A percentile compares a stretch with the other conserved stretches of the same genome.
Evolutionary conservation across 1,140 invertebrate genomes (phyloP).

Genomic region (Eupristina koningsbergeri): DNA sequence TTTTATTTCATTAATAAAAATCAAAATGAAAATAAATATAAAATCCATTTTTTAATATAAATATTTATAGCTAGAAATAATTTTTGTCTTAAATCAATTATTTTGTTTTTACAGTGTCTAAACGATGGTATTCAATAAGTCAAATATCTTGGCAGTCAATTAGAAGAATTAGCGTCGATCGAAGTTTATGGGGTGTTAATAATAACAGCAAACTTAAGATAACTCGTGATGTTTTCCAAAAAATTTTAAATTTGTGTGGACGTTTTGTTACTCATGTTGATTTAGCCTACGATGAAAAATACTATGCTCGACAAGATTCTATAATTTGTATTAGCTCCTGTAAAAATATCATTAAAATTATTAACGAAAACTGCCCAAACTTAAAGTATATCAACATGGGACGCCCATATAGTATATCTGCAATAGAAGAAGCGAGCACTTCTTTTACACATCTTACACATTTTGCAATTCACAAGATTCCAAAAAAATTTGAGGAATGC

Average conservation of each 20-base stretch:
- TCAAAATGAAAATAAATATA: no score
- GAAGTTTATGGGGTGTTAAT: slow-evolving; percentile 4
- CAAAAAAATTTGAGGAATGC: not conserved
- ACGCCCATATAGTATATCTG: not conserved
- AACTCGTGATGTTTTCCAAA: not conserved
- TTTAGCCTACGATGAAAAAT: not conserved
- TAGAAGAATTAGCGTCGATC: not conserved
- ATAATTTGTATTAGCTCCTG: not conserved
- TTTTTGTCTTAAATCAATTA: no score
- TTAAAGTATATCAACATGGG: not conserved
- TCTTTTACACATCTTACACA: not conserved
- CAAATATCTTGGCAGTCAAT: not conserved
- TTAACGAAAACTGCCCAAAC: not conserved
- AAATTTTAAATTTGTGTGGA: not conserved
- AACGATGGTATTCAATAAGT: slow-evolving; percentile 14
- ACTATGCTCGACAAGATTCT: not conserved
- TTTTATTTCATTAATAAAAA: no score
- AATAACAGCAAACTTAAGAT: not conserved
- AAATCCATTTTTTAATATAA: no score
- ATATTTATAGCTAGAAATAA: no score
- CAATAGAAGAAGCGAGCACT: not conserved
- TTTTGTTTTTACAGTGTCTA: not conserved
- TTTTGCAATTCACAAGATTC: not conserved
- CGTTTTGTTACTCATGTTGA: not conserved
- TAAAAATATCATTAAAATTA: not conserved